Conservation (phyloP, 2,797 vertebrate species). For the Melanogrammus aeglefinus region DNA sequence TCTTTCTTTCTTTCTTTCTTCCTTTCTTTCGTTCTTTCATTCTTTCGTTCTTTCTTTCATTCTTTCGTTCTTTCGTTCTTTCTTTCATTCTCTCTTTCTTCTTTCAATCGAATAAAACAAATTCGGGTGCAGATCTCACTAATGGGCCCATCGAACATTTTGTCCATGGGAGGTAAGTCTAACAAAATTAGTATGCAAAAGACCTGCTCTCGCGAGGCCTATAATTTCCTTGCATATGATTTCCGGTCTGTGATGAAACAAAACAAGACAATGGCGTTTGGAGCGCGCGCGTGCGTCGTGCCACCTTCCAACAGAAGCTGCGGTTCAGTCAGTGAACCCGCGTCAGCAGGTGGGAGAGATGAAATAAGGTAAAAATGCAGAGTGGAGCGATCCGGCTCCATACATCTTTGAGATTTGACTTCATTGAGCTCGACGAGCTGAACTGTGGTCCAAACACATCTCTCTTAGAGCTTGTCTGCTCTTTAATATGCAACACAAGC, state of each 20-base stretch:
- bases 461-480: no score
- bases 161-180: conserved; percentile 95
- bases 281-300: conserved; percentile 66
- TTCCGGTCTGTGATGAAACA: conserved; percentile 92
- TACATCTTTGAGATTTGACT: conserved; percentile 73
- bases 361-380: conserved; percentile 84
- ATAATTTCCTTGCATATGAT: conserved; percentile 95
- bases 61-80: no score
- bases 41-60: not conserved
- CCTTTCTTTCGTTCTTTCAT: no score
- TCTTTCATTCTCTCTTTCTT: no score
- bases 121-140: conserved; percentile 79
- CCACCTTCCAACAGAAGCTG: conserved; percentile 74
- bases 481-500: conserved; percentile 54
- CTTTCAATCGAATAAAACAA: conserved; percentile 66
- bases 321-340: conserved; percentile 87
- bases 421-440: conserved; percentile 74
- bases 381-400: conserved; percentile 77
- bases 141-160: conserved; percentile 86
- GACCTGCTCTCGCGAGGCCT: conserved; percentile 89
- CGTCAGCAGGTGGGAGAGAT: conserved; percentile 90
- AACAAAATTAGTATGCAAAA: conserved; percentile 99
- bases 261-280: conserved; percentile 85
- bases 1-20: no score
- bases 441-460: no score